Conservation (phyloP, 2,888 invertebrate species). For the Nesidiocoris tenuis region DNA sequence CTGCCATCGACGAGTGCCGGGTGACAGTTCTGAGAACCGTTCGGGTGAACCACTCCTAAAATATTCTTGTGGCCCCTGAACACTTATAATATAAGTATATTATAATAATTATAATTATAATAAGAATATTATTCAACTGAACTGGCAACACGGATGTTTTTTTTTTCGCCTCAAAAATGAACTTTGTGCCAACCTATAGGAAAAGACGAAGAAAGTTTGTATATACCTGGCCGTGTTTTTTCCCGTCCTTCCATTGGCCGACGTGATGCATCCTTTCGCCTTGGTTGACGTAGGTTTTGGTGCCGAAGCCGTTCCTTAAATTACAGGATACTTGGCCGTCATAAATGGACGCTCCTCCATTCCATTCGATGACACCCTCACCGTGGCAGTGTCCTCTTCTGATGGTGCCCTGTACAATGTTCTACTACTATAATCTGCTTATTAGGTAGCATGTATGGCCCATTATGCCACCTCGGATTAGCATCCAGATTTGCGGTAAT, state of each 20-base stretch:
- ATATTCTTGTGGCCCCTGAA: too few relatives aligned
- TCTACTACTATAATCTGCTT: neutral
- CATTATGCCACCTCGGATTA: too few relatives aligned
- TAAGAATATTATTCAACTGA: neutral
- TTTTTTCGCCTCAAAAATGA: too few relatives aligned
- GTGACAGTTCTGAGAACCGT: too few relatives aligned
- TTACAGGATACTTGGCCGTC: conserved; percentile 40
- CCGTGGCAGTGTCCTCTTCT: conserved; percentile 35
- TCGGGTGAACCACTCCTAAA: too few relatives aligned
- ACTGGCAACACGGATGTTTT: neutral
- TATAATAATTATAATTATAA: neutral
- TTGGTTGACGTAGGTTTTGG: conserved; percentile 15
- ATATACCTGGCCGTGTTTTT: conserved; percentile 44
- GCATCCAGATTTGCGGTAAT: too few relatives aligned
- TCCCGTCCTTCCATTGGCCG: conserved; percentile 44
- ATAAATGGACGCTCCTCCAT: conserved; percentile 36
- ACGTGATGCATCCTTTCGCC: conserved; percentile 38
- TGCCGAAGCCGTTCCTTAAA: conserved; percentile 37
- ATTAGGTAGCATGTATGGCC: too few relatives aligned
- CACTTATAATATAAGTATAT: neutral
- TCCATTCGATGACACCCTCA: conserved; percentile 40
- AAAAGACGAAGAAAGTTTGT: neutral
- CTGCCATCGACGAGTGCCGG: too few relatives aligned
- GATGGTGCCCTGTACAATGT: conserved; percentile 41
- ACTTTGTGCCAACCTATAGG: neutral